phyloP scores from a whole-genome alignment of 2,113 vertebrate genomes.

The Anas platyrhynchos region DNA sequence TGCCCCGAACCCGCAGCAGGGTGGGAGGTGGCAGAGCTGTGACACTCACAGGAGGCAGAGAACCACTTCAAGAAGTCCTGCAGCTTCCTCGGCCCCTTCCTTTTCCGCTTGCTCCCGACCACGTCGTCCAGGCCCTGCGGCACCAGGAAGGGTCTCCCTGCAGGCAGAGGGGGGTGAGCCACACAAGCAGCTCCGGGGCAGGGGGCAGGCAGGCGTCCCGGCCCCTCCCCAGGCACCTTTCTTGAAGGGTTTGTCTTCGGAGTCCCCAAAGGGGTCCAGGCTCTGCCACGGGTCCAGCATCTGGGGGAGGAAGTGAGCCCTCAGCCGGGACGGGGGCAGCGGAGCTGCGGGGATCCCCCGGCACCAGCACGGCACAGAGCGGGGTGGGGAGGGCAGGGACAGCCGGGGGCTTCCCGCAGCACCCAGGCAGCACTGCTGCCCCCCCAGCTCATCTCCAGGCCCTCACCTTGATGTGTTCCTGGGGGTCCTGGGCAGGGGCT shows the following conservation, averaged over 20 bases:
- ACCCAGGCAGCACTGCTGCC: neutral
- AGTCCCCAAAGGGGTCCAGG: constrained; percentile 81
- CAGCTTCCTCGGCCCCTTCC: constrained; percentile 65
- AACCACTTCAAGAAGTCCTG: constrained; percentile 89
- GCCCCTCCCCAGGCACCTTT: constrained; percentile 71
- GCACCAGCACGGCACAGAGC: fast-evolving
- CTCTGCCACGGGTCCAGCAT: constrained; percentile 79
- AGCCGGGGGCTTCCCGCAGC: fast-evolving
- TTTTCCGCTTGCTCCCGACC: constrained; percentile 83
- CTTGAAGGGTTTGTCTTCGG: constrained; percentile 80
- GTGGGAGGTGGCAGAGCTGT: fast-evolving
- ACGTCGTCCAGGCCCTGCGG: constrained; percentile 75
- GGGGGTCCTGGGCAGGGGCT: neutral
- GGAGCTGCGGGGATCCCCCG: fast-evolving
- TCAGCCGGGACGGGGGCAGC: fast-evolving
- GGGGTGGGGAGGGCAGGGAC: fast-evolving
- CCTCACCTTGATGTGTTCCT: neutral
- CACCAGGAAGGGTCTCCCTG: constrained; percentile 84
- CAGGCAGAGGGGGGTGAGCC: neutral
- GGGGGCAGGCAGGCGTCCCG: neutral
- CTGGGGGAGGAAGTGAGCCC: constrained; percentile 6
- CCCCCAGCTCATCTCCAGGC: fast-evolving
- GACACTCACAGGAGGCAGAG: constrained; percentile 80
- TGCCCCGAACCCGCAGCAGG: fast-evolving
- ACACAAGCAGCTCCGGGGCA: neutral